These are phyloP conservation scores for Drosophila melanogaster DNA, from an alignment of 1,140 invertebrate species.

Conservation along the genomic window Release_6_plus_ISO1_MT NT_033779.5:3672501-3673000, in stretches of 20 bases:
- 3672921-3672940: constrained; percentile 15
- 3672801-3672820: constrained; percentile 66
- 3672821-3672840: constrained; percentile 82
- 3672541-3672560: constrained; percentile 8
- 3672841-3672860: constrained; percentile 84
- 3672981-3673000: constrained; percentile 71
- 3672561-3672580: constrained; percentile 61
- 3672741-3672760: constrained; percentile 84
- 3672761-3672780: constrained; percentile 35
- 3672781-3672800: constrained; percentile 10
- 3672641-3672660: constrained; percentile 51
- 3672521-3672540: constrained; percentile 1
- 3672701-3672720: constrained; percentile 84
- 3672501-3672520: not conserved
- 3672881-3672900: constrained; percentile 81
- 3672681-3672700: constrained; percentile 58
- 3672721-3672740: constrained; percentile 84
- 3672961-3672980: constrained; percentile 76
- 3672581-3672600: constrained; percentile 55
- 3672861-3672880: constrained; percentile 84
- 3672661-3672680: constrained; percentile 39
- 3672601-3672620: constrained; percentile 53
- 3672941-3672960: constrained; percentile 21
- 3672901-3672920: constrained; percentile 57
- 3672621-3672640: constrained; percentile 28